These are phyloP conservation scores for Dilophus febrilis DNA, from an alignment of 2,888 invertebrate species.

Conservation along the genomic window DNA sequence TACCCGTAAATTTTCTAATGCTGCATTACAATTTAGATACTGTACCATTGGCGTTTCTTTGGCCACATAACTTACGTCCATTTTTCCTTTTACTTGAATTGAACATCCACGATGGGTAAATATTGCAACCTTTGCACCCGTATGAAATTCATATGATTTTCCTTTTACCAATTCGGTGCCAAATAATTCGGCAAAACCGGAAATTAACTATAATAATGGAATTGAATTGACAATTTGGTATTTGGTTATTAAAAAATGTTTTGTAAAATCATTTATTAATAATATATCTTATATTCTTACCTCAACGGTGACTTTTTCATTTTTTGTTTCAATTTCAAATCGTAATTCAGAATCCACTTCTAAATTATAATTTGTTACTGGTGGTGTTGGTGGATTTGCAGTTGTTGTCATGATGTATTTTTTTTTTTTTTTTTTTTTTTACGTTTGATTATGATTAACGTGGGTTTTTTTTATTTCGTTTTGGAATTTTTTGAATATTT, in stretches of 20 bases:
- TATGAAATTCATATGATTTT: conserved; percentile 74
- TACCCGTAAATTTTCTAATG: conserved; percentile 74
- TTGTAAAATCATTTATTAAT: neutral
- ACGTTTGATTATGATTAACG: too few species aligned
- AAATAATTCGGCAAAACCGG: conserved; percentile 88
- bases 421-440: too few species aligned
- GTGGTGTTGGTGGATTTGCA: conserved; percentile 1
- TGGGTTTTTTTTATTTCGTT: too few species aligned
- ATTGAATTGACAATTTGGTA: neutral
- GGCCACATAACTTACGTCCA: conserved; percentile 86
- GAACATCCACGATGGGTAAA: conserved; percentile 93
- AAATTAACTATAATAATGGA: conserved; percentile 45
- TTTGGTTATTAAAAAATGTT: neutral
- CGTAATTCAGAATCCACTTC: conserved; percentile 81
- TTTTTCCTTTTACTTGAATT: conserved; percentile 68
- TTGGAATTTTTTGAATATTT: too few species aligned
- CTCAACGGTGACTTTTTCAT: conserved; percentile 64
- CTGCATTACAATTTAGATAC: conserved; percentile 91
- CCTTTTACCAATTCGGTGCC: conserved; percentile 90
- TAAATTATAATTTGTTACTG: conserved; percentile 51
- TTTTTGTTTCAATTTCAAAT: conserved; percentile 82
- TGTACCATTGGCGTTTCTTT: conserved; percentile 94
- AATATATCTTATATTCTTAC: conserved; percentile 27
- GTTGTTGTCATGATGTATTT: too few species aligned
- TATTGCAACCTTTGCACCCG: conserved; percentile 87